phyloP scores from a whole-genome alignment of 2,113 vertebrate genomes.

The Megalops atlanticus region DNA sequence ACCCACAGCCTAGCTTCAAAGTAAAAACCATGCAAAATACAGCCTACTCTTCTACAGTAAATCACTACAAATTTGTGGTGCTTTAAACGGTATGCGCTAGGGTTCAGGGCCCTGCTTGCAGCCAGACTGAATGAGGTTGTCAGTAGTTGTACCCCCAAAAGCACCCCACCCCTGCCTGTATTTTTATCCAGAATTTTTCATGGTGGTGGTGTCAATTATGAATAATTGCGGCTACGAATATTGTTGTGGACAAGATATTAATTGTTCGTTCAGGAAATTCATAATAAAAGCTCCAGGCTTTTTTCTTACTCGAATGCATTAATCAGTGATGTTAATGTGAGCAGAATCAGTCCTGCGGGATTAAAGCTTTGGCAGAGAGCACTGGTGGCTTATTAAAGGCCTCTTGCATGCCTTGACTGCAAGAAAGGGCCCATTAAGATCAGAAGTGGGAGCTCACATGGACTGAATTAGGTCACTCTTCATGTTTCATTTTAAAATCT shows the following conservation, averaged over 20 bases:
- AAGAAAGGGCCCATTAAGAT: conserved; percentile 69
- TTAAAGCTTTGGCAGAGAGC: conserved; percentile 57
- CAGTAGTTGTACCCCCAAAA: neutral
- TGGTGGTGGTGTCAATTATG: conserved; percentile 18
- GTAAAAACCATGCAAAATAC: no score
- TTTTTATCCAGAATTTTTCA: neutral
- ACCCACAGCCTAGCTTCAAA: no score
- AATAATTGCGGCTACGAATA: conserved; percentile 25
- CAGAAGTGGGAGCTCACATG: conserved; percentile 66
- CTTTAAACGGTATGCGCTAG: no score
- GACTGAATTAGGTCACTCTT: conserved; percentile 73
- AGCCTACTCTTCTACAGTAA: no score
- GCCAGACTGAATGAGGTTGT: no score
- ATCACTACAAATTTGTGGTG: no score
- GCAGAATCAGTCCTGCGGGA: conserved; percentile 62
- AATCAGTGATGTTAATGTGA: conserved; percentile 63
- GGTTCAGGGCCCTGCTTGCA: no score
- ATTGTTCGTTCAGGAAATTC: conserved; percentile 15
- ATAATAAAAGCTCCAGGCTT: conserved; percentile 35
- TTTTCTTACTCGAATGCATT: conserved; percentile 44
- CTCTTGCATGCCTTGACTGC: conserved; percentile 50
- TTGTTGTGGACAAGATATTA: conserved; percentile 35
- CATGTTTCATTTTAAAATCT: conserved; percentile 72
- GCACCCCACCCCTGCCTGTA: neutral
- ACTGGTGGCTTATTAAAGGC: conserved; percentile 62